Percentiles rank a stretch among this genome's conserved stretches.
phyloP scores from a whole-genome alignment of 2,888 invertebrate genomes.

The Rugalucina vietnamica region DNA sequence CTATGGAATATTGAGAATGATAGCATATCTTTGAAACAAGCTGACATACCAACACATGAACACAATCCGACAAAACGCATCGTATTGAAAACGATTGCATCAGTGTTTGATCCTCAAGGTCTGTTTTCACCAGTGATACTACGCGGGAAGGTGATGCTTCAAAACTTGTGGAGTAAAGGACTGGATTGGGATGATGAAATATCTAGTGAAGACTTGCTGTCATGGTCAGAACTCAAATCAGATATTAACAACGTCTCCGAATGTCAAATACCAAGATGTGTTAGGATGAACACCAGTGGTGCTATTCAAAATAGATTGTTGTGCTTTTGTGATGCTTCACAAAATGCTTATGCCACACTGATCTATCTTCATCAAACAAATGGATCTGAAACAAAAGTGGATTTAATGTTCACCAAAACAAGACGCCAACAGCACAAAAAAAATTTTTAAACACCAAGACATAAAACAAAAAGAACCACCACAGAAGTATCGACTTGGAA shows the following conservation, averaged over 20 bases:
- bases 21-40: neutral
- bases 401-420: constrained; percentile 24
- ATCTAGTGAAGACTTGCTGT: neutral
- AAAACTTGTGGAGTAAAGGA: constrained; percentile 5
- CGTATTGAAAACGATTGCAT: constrained; percentile 20
- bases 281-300: neutral
- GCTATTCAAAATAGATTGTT: neutral
- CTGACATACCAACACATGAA: neutral
- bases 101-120: constrained; percentile 31
- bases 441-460: too few relatives aligned
- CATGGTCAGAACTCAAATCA: constrained; percentile 8
- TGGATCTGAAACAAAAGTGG: neutral
- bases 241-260: neutral
- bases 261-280: neutral
- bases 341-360: constrained; percentile 12
- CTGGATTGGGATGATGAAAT: constrained; percentile 23
- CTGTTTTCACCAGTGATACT: constrained; percentile 2
- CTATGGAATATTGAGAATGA: constrained; percentile 17
- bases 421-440: too few relatives aligned
- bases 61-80: constrained; percentile 4
- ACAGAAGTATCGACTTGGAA: too few relatives aligned
- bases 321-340: constrained; percentile 32
- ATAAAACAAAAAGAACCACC: too few relatives aligned
- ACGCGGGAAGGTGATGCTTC: constrained; percentile 14
- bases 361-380: neutral